Percentiles rank a stretch among this genome's conserved stretches.
These are phyloP conservation scores for Nansenia antarctica DNA, from an alignment of 2,113 vertebrate genomes.

Conservation along the genomic window DNA sequence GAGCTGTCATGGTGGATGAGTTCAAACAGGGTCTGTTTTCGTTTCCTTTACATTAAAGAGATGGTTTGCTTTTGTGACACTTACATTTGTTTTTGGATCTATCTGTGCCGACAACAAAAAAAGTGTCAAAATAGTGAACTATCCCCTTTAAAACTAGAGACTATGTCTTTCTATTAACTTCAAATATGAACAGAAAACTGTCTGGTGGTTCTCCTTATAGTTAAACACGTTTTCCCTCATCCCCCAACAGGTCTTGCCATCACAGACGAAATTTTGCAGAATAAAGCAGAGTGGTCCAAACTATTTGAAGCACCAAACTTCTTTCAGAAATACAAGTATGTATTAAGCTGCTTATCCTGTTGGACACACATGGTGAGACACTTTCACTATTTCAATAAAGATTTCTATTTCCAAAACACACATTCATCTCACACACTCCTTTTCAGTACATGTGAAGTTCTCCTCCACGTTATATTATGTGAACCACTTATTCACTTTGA, in stretches of 20 bases:
- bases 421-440: conserved; percentile 16
- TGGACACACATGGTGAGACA: conserved; percentile 59
- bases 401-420: conserved; percentile 35
- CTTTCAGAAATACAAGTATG: conserved; percentile 97
- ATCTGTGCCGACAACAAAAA: too few relatives aligned
- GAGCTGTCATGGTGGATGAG: conserved; percentile 90
- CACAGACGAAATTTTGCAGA: conserved; percentile 90
- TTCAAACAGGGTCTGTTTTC: conserved; percentile 90
- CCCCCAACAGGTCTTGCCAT: conserved; percentile 81
- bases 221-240: conserved; percentile 11
- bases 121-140: too few relatives aligned
- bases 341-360: conserved; percentile 84
- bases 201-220: not conserved
- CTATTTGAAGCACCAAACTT: conserved; percentile 94
- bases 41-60: too few relatives aligned
- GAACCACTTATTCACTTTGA: conserved; percentile 23
- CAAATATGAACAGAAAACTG: too few relatives aligned
- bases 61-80: too few relatives aligned
- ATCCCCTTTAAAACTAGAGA: too few relatives aligned
- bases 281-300: conserved; percentile 92
- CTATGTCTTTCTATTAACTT: too few relatives aligned
- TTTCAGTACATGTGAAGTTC: conserved; percentile 19
- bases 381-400: conserved; percentile 55
- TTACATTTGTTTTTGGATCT: too few relatives aligned
- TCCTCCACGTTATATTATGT: conserved; percentile 31